Evolutionary conservation across 2,888 invertebrate species (phyloP).

Genomic region (Spisula subtruncata): DNA sequence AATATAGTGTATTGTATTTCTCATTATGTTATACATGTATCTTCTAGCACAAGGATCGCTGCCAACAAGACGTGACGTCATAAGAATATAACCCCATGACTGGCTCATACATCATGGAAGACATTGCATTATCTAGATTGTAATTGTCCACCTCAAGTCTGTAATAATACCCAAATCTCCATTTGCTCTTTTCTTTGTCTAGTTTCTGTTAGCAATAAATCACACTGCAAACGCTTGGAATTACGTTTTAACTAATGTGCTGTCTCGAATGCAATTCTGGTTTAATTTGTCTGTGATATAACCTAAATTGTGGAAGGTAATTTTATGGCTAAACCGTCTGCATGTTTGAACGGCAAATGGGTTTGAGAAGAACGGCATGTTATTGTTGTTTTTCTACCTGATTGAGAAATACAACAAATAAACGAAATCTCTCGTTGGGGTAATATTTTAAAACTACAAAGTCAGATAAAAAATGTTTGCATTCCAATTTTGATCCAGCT

Average conservation of each 20-base stretch:
- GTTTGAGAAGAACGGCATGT: neutral
- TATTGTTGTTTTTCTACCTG: no score
- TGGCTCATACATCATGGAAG: neutral
- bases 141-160: conserved; percentile 4
- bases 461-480: no score
- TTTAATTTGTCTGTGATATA: neutral
- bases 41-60: neutral
- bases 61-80: conserved; percentile 21
- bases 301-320: neutral
- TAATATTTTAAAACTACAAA: no score
- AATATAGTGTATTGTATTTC: neutral
- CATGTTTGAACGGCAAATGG: neutral
- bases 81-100: no score
- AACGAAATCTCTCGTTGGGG: no score
- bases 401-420: no score
- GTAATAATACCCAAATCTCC: neutral
- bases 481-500: no score
- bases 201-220: neutral
- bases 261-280: neutral
- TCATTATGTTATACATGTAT: neutral
- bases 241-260: neutral
- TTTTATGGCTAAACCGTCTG: neutral
- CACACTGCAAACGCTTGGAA: conserved; percentile 3
- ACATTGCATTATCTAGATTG: neutral
- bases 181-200: conserved; percentile 9